phyloP scores from a whole-genome alignment of 2,888 invertebrate species.

The Campaea margaritaria region DNA sequence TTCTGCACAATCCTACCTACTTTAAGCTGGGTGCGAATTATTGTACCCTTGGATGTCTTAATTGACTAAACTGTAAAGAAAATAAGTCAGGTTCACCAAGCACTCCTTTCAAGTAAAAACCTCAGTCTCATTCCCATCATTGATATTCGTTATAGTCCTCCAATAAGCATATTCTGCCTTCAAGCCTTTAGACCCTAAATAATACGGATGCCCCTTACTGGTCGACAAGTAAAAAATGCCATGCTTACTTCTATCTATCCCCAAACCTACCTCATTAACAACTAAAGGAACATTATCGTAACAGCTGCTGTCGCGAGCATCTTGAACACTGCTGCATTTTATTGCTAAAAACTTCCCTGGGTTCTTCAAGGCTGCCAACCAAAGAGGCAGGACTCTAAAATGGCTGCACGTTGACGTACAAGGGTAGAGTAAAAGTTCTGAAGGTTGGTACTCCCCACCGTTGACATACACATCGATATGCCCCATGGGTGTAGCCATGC shows the following conservation, averaged over 20 bases:
- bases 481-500: conserved; percentile 76
- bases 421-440: conserved; percentile 65
- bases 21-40: too few relatives aligned
- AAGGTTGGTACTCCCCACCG: conserved; percentile 77
- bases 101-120: conserved; percentile 59
- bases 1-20: too few relatives aligned
- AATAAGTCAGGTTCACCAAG: not conserved
- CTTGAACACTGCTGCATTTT: conserved; percentile 68
- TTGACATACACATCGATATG: conserved; percentile 78
- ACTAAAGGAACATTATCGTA: conserved; percentile 60
- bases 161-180: conserved; percentile 66
- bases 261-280: conserved; percentile 64
- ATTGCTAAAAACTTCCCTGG: conserved; percentile 70
- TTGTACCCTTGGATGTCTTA: too few relatives aligned
- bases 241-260: conserved; percentile 56
- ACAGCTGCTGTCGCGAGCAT: conserved; percentile 69
- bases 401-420: conserved; percentile 76
- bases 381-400: conserved; percentile 66
- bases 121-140: conserved; percentile 65
- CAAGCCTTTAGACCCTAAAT: conserved; percentile 69
- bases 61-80: too few relatives aligned
- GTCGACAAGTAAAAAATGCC: conserved; percentile 76
- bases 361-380: conserved; percentile 67
- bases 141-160: conserved; percentile 65
- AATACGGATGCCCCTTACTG: conserved; percentile 65